These are phyloP conservation scores for Prinia subflava DNA, from an alignment of 2,113 vertebrate genomes.

Conservation along the genomic window DNA sequence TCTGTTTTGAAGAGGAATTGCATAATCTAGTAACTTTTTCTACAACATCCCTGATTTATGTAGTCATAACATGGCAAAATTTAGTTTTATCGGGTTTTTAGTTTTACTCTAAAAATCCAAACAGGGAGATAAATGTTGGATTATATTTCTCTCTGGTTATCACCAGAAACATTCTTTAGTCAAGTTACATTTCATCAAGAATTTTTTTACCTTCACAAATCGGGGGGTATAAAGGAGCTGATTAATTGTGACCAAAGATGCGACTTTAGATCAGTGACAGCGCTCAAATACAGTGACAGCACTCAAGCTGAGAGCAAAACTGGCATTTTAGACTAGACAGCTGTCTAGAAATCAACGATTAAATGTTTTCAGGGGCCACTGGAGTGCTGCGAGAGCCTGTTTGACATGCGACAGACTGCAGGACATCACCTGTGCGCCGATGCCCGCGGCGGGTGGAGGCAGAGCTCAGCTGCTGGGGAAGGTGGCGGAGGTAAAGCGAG, in stretches of 20 bases:
- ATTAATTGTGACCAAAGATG: background rate
- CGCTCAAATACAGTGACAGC: background rate
- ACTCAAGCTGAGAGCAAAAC: background rate
- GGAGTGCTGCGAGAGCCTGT: background rate
- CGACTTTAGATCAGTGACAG: background rate
- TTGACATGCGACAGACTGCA: accelerated
- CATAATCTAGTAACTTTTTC: background rate
- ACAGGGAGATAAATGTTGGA: background rate
- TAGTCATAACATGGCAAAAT: background rate
- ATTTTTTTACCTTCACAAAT: background rate
- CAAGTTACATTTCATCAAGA: background rate
- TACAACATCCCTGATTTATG: background rate
- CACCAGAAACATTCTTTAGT: background rate
- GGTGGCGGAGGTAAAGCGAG: background rate
- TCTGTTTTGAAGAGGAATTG: background rate
- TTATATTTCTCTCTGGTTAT: background rate
- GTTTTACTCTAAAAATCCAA: background rate
- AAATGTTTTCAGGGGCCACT: background rate
- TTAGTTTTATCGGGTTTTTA: background rate
- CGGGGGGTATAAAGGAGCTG: background rate
- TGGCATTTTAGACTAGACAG: accelerated
- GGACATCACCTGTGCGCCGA: background rate
- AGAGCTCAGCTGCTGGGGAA: background rate
- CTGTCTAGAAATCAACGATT: background rate
- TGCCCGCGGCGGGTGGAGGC: accelerated